Evolutionary conservation across 2,888 invertebrate genomes (phyloP).

Genomic region (Acrocera orbiculus): DNA sequence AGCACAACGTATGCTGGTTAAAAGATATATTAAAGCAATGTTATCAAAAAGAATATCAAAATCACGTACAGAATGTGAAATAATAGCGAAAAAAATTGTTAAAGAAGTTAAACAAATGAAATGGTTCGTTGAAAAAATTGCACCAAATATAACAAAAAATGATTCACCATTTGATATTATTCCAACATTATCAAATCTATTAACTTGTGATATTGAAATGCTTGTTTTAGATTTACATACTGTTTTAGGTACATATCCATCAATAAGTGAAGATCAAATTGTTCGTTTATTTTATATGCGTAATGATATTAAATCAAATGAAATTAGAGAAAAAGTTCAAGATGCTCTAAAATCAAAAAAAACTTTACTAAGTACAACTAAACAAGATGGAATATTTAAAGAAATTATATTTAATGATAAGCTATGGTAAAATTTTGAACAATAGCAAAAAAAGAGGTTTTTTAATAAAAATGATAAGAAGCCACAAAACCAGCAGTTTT

Average conservation of each 20-base stretch:
- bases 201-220: conserved; percentile 91
- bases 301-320: conserved; percentile 71
- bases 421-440: conserved; percentile 25
- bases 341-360: conserved; percentile 51
- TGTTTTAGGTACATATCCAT: conserved; percentile 72
- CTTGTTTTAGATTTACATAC: conserved; percentile 78
- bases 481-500: too few relatives aligned
- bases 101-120: conserved; percentile 72
- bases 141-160: conserved; percentile 37
- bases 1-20: conserved; percentile 70
- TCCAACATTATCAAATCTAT: conserved; percentile 67
- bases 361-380: conserved; percentile 33
- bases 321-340: conserved; percentile 56
- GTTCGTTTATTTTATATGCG: conserved; percentile 64
- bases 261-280: conserved; percentile 77
- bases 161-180: conserved; percentile 74
- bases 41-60: conserved; percentile 71
- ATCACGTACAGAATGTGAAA: conserved; percentile 63
- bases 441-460: conserved; percentile 14
- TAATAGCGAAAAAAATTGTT: conserved; percentile 68
- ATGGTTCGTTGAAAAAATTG: conserved; percentile 58
- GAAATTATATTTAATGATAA: conserved; percentile 44
- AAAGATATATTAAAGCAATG: conserved; percentile 79
- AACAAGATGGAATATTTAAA: conserved; percentile 40
- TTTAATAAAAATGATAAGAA: not conserved